Percentiles rank a stretch among this genome's conserved stretches.
These are phyloP conservation scores for Sprattus sprattus DNA, from an alignment of 2,113 vertebrate genomes.

Conservation along the genomic window DNA sequence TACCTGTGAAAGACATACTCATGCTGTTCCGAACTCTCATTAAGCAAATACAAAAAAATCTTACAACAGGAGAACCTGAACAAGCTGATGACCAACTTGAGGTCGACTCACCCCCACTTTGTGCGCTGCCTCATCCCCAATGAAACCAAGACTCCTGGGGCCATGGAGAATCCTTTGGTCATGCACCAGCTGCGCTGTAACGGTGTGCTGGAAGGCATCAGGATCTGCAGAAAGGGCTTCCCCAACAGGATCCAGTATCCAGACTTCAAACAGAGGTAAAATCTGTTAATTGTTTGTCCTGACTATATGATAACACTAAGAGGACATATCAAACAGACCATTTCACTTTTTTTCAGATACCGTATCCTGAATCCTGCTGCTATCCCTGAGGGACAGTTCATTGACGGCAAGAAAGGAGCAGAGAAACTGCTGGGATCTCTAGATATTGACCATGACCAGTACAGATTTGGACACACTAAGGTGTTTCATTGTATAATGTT, in stretches of 20 bases:
- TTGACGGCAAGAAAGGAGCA: too few species aligned
- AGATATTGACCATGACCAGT: too few species aligned
- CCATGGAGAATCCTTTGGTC: slow-evolving; percentile 51
- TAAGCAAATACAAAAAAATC: too few species aligned
- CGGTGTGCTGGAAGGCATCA: slow-evolving; percentile 71
- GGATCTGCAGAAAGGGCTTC: slow-evolving; percentile 78
- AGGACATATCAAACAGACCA: too few species aligned
- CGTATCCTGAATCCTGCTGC: too few species aligned
- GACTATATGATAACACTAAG: too few species aligned
- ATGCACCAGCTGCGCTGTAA: slow-evolving; percentile 78
- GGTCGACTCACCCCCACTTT: slow-evolving; percentile 80
- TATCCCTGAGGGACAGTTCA: too few species aligned
- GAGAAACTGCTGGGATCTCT: too few species aligned
- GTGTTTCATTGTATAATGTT: too few species aligned
- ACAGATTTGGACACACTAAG: too few species aligned
- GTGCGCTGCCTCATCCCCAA: slow-evolving; percentile 83
- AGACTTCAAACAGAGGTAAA: slow-evolving; percentile 73
- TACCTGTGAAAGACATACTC: too few species aligned
- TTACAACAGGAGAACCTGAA: slow-evolving; percentile 78
- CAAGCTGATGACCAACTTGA: slow-evolving; percentile 81
- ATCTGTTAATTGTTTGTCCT: neutral
- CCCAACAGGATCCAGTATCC: slow-evolving; percentile 75
- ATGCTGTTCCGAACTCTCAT: neutral
- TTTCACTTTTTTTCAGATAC: too few species aligned
- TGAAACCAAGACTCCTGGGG: slow-evolving; percentile 81